These are phyloP conservation scores for Temnopleurus reevesii DNA, from an alignment of 53 echinoderm and acorn worm genomes.

Conservation along the genomic window DNA sequence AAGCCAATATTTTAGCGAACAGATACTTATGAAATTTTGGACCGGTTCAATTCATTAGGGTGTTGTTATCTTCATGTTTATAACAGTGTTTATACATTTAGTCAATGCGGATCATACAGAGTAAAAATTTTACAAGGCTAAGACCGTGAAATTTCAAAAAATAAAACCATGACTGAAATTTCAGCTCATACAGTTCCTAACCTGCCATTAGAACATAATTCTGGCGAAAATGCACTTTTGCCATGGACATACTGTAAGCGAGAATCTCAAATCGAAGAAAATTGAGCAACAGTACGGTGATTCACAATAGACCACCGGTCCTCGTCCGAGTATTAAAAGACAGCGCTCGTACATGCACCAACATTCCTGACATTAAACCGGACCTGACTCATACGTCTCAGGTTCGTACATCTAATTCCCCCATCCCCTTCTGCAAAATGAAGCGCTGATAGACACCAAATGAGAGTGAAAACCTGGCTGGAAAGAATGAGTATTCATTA, in stretches of 20 bases:
- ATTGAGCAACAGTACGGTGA: neutral
- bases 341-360: slow-evolving; percentile 13
- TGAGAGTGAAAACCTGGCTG: slow-evolving; percentile 1
- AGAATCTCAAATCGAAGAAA: neutral
- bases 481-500: slow-evolving; percentile 40
- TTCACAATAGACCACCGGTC: slow-evolving; percentile 5
- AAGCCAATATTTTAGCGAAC: no score
- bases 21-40: no score
- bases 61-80: no score
- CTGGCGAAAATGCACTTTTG: neutral
- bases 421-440: slow-evolving; percentile 30
- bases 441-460: slow-evolving; percentile 35
- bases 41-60: no score
- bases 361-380: slow-evolving; percentile 54
- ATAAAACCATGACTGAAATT: no score
- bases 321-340: neutral
- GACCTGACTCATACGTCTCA: slow-evolving; percentile 50
- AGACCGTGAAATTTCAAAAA: no score
- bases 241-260: neutral
- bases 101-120: no score
- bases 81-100: no score
- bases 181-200: no score
- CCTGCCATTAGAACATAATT: no score
- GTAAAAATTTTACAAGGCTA: no score
- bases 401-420: slow-evolving; percentile 44